Percentiles rank a stretch among this genome's conserved stretches.
Conservation (phyloP, 2,113 vertebrate species). For the Ammodytes marinus region DNA sequence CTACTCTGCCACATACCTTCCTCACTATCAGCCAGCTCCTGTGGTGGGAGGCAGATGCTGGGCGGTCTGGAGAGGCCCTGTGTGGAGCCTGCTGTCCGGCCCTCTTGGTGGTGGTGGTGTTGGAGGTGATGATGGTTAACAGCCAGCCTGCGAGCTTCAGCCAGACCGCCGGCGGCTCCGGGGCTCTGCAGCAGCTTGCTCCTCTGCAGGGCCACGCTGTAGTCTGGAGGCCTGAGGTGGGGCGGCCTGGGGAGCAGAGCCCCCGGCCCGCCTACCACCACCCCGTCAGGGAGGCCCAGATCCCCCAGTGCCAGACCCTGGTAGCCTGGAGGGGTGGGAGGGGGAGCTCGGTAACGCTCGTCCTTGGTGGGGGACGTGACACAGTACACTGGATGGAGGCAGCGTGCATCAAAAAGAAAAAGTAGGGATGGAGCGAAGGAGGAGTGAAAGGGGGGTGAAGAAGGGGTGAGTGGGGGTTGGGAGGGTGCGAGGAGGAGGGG, state of each 20-base stretch:
- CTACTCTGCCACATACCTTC: constrained; percentile 87
- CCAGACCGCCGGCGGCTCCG: constrained; percentile 80
- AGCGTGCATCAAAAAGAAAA: constrained; percentile 72
- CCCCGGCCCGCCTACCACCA: constrained; percentile 84
- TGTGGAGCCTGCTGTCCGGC: constrained; percentile 63
- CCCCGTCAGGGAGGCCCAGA: constrained; percentile 78
- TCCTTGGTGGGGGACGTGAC: constrained; percentile 97
- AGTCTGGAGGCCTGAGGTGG: constrained; percentile 95
- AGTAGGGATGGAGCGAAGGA: constrained; percentile 78
- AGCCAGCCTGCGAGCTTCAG: constrained; percentile 84
- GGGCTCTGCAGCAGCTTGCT: constrained; percentile 92
- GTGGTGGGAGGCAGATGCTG: constrained; percentile 67
- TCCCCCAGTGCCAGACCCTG: constrained; percentile 96
- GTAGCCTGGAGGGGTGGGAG: constrained; percentile 97
- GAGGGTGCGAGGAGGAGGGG: constrained; percentile 10
- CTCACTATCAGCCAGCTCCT: constrained; percentile 89
- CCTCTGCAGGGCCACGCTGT: constrained; percentile 97
- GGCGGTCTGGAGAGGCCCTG: constrained; percentile 78
- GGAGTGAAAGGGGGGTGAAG: constrained; percentile 19
- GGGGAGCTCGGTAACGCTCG: constrained; percentile 95
- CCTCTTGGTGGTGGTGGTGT: constrained; percentile 59
- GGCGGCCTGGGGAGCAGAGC: constrained; percentile 79
- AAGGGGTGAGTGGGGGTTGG: constrained; percentile 25
- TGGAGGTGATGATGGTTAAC: constrained; percentile 56
- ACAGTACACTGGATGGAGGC: constrained; percentile 93